Conservation (phyloP, 2,888 invertebrate species). For the Drosophila kokeensis region DNA sequence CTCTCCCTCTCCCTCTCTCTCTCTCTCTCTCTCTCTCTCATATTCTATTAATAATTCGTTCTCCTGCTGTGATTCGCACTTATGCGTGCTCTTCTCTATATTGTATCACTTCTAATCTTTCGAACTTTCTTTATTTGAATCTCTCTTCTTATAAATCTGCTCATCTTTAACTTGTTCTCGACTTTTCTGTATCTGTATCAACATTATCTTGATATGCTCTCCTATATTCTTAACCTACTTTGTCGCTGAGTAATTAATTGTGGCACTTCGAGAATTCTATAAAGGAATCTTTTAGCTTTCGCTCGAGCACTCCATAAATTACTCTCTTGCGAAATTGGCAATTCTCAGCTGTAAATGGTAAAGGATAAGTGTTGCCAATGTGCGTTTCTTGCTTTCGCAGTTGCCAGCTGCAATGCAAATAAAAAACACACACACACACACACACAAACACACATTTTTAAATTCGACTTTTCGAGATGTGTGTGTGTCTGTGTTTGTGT, state of each 20-base stretch:
- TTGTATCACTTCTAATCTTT: neutral
- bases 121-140: too few relatives aligned
- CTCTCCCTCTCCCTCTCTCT: neutral
- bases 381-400: slow-evolving; percentile 20
- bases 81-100: neutral
- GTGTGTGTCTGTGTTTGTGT: slow-evolving; percentile 20
- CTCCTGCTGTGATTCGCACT: neutral
- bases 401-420: slow-evolving; percentile 59
- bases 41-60: neutral
- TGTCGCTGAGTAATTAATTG: neutral
- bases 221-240: neutral
- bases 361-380: slow-evolving; percentile 24
- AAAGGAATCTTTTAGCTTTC: neutral
- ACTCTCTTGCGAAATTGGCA: slow-evolving; percentile 6
- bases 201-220: neutral
- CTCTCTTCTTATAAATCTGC: too few relatives aligned
- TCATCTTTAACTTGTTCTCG: too few relatives aligned
- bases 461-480: slow-evolving; percentile 63
- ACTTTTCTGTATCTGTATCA: neutral
- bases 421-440: slow-evolving; percentile 37
- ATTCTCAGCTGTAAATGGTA: slow-evolving; percentile 8
- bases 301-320: slow-evolving; percentile 12
- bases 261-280: neutral
- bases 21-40: neutral
- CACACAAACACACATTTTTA: slow-evolving; percentile 50